phyloP scores from a whole-genome alignment of 2,888 invertebrate species.

The Seira ritae region DNA sequence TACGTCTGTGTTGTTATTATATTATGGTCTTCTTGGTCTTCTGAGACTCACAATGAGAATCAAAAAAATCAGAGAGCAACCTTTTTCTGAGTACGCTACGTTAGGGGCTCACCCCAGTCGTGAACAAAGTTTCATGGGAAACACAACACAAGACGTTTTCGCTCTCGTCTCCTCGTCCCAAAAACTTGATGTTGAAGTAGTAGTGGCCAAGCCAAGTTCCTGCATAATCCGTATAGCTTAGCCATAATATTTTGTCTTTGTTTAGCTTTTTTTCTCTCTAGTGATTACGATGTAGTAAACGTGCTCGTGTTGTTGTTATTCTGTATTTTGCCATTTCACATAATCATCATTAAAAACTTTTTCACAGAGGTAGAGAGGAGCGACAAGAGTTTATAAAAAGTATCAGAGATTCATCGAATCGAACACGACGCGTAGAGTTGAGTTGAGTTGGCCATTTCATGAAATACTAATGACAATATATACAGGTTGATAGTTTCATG shows the following conservation, averaged over 20 bases:
- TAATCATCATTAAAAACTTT: no score
- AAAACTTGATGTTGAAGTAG: no score
- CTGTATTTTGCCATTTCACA: background rate
- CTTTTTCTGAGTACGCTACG: conserved; percentile 52
- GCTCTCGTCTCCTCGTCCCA: conserved; percentile 44
- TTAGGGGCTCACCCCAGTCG: conserved; percentile 53
- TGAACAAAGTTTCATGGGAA: conserved; percentile 65
- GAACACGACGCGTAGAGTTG: background rate
- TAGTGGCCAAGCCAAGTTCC: background rate
- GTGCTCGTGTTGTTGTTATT: conserved; percentile 18
- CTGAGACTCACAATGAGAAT: background rate
- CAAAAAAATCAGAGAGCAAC: background rate
- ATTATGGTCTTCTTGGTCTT: conserved; percentile 10
- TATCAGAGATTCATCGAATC: background rate
- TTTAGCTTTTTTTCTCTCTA: background rate
- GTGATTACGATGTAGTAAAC: background rate
- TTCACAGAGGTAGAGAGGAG: background rate
- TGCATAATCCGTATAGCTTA: no score
- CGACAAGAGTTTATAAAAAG: background rate
- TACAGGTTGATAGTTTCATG: no score
- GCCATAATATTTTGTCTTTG: background rate
- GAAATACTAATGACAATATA: conserved; percentile 9
- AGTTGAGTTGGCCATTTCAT: background rate
- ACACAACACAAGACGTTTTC: conserved; percentile 55
- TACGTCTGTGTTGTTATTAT: background rate